Evolutionary conservation across 2,113 vertebrate species (phyloP).

Genomic region (Microtus pennsylvanicus): DNA sequence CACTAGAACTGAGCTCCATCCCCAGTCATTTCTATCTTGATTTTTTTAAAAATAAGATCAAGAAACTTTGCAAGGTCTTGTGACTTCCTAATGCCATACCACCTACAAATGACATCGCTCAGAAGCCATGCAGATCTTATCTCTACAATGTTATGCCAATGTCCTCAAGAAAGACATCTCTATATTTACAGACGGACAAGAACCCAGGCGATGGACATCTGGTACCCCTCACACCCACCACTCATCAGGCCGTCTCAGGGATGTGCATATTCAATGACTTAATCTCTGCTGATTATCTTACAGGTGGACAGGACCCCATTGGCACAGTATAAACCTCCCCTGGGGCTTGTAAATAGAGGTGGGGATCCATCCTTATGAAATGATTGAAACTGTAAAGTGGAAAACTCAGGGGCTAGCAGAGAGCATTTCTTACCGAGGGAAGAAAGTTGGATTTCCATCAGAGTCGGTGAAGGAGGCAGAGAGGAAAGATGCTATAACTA

Average conservation of each 20-base stretch:
- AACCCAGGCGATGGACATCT: not conserved
- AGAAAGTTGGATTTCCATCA: not conserved
- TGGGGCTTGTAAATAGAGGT: not conserved
- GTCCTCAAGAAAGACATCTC: not conserved
- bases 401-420: not conserved
- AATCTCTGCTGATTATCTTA: not conserved
- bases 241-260: not conserved
- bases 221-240: no score
- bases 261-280: not conserved
- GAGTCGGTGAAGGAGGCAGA: not conserved
- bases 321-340: not conserved
- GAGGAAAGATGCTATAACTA: not conserved
- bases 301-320: not conserved
- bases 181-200: not conserved
- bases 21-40: not conserved
- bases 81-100: conserved; percentile 21
- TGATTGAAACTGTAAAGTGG: not conserved
- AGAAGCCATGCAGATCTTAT: not conserved
- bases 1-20: not conserved
- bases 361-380: not conserved
- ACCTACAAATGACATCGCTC: not conserved
- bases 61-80: not conserved
- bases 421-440: not conserved
- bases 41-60: not conserved
- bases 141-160: not conserved